These are phyloP conservation scores for Synchiropus splendidus DNA, from an alignment of 2,113 vertebrate species.

Conservation along the genomic window DNA sequence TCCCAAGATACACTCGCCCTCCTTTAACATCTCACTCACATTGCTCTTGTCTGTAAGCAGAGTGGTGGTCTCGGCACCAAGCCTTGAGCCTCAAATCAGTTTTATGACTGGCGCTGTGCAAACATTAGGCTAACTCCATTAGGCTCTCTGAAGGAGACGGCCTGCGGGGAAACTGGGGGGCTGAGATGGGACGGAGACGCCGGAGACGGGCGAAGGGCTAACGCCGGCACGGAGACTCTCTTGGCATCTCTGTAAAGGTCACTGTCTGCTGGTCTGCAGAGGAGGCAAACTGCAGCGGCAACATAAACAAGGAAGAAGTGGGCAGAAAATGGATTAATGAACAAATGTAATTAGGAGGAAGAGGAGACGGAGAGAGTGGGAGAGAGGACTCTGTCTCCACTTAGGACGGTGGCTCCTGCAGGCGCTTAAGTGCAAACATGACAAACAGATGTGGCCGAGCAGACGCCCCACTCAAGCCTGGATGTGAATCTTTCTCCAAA, in stretches of 20 bases:
- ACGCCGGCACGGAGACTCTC: conserved; percentile 57
- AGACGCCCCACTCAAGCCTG: conserved; percentile 15
- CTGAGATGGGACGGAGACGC: conserved; percentile 33
- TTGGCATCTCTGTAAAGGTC: conserved; percentile 69
- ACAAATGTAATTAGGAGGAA: conserved; percentile 68
- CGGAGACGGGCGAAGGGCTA: conserved; percentile 45
- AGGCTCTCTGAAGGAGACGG: conserved; percentile 57
- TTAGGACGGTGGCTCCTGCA: conserved; percentile 55
- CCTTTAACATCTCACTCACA: conserved; percentile 59
- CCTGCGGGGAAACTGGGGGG: conserved; percentile 58
- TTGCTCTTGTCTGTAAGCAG: conserved; percentile 56
- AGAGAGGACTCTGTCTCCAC: conserved; percentile 64
- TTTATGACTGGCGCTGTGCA: conserved; percentile 65
- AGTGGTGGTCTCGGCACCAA: conserved; percentile 61
- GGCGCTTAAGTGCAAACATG: conserved; percentile 67
- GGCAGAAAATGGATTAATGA: conserved; percentile 69
- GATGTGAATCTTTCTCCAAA: too few species aligned
- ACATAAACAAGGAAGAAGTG: conserved; percentile 67
- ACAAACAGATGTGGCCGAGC: conserved; percentile 65
- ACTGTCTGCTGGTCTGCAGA: conserved; percentile 55
- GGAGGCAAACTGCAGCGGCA: conserved; percentile 53
- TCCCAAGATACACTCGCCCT: conserved; percentile 54
- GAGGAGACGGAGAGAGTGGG: conserved; percentile 51
- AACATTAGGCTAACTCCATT: conserved; percentile 72
- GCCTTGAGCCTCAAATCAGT: conserved; percentile 71